Conservation (phyloP, 1,140 invertebrate genomes). For the Brachionus sp. region DNA sequence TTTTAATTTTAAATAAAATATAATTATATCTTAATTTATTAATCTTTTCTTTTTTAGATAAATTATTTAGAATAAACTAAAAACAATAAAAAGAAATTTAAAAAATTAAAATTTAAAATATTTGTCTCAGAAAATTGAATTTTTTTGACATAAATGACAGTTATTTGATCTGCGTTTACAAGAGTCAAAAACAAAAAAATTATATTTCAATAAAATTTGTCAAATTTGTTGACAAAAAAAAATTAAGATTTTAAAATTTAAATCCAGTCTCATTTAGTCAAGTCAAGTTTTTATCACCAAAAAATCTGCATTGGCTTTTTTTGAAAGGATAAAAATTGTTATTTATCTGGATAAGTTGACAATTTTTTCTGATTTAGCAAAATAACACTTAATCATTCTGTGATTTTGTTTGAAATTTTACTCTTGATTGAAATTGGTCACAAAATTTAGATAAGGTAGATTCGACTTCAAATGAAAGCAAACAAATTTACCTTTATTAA, state of each 20-base stretch:
- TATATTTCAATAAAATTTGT: not conserved
- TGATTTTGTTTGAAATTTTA: not conserved
- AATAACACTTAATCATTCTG: not conserved
- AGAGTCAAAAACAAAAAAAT: not conserved
- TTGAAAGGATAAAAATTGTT: not conserved
- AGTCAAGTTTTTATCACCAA: not conserved
- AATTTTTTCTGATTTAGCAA: not conserved
- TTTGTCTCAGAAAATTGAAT: not conserved
- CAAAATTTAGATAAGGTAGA: conserved; percentile 28
- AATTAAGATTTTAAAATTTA: not conserved
- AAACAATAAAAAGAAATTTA: no score
- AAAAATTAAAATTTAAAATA: not conserved
- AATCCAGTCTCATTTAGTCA: not conserved
- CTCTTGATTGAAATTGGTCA: conserved; percentile 2
- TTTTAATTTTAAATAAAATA: no score
- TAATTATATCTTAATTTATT: no score
- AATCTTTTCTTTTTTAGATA: no score
- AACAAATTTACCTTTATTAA: conserved; percentile 23
- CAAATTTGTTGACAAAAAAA: not conserved
- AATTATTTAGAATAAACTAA: no score
- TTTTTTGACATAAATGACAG: not conserved
- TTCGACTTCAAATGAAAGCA: conserved; percentile 6
- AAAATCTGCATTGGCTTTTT: not conserved
- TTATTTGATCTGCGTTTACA: not conserved
- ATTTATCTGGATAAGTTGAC: not conserved